Conservation (phyloP, 2,797 vertebrate species). For the Acanthopagrus latus region DNA sequence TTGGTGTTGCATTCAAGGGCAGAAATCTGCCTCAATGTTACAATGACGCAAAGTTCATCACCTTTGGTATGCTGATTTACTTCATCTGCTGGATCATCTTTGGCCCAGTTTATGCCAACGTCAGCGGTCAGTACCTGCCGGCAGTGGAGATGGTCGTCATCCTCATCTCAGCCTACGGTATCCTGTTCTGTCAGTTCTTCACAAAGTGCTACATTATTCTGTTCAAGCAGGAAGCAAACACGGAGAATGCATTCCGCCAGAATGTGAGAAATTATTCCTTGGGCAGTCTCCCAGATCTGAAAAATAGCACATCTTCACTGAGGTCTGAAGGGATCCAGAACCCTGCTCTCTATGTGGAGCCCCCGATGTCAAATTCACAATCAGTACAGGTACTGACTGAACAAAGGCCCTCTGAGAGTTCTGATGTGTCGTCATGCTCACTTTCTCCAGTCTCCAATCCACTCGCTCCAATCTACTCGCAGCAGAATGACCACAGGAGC, state of each 20-base stretch:
- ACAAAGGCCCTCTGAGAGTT: not conserved
- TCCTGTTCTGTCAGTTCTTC: constrained; percentile 53
- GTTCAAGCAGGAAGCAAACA: constrained; percentile 49
- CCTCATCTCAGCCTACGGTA: constrained; percentile 30
- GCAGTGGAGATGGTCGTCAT: constrained; percentile 45
- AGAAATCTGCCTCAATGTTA: constrained; percentile 46
- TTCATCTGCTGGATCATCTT: constrained; percentile 48
- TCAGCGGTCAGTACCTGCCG: constrained; percentile 17
- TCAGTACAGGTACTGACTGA: not conserved
- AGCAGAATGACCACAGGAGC: not conserved
- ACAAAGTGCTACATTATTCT: constrained; percentile 54
- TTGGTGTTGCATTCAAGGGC: constrained; percentile 43
- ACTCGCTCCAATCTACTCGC: not conserved
- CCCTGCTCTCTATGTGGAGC: constrained; percentile 1
- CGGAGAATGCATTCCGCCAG: not conserved
- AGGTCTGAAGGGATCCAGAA: constrained; percentile 1
- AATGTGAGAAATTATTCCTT: constrained; percentile 23
- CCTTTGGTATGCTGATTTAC: constrained; percentile 51
- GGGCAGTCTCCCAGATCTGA: not conserved
- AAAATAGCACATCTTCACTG: not conserved
- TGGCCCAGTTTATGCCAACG: constrained; percentile 27
- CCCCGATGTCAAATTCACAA: not conserved
- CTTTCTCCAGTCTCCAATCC: not conserved
- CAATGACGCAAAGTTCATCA: constrained; percentile 61
- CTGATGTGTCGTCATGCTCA: not conserved